Evolutionary conservation across 2,113 vertebrate genomes (phyloP).

Genomic region (Herpetotheres cachinnans): DNA sequence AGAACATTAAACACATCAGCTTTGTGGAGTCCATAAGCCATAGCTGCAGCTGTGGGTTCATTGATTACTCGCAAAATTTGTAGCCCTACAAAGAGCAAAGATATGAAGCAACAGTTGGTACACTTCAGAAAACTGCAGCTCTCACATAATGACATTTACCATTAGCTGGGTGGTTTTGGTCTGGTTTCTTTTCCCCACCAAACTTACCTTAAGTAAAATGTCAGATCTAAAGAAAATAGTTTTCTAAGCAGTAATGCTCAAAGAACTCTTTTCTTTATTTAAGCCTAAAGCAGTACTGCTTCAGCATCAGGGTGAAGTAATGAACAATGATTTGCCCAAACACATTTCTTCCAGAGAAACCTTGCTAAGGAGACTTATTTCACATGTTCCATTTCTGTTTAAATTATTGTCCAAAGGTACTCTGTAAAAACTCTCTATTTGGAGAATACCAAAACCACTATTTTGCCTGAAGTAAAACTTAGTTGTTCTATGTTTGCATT

Average conservation of each 20-base stretch:
- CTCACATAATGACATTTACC: not conserved
- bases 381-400: not conserved
- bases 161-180: not conserved
- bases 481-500: not conserved
- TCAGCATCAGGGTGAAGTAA: not conserved
- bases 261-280: not conserved
- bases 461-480: not conserved
- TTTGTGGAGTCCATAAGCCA: constrained; percentile 98
- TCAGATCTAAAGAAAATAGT: not conserved
- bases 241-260: not conserved
- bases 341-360: not conserved
- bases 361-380: not conserved
- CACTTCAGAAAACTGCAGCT: not conserved
- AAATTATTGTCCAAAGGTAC: not conserved
- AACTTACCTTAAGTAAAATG: not conserved
- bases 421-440: not conserved
- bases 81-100: constrained; percentile 75
- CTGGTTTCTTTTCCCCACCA: not conserved
- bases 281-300: not conserved
- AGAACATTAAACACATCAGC: constrained; percentile 91
- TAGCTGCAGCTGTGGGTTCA: constrained; percentile 95
- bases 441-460: not conserved
- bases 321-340: not conserved
- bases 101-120: not conserved
- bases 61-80: constrained; percentile 91